These are phyloP conservation scores for Argya squamiceps DNA, from an alignment of 2,797 vertebrate genomes.

Conservation along the genomic window DNA sequence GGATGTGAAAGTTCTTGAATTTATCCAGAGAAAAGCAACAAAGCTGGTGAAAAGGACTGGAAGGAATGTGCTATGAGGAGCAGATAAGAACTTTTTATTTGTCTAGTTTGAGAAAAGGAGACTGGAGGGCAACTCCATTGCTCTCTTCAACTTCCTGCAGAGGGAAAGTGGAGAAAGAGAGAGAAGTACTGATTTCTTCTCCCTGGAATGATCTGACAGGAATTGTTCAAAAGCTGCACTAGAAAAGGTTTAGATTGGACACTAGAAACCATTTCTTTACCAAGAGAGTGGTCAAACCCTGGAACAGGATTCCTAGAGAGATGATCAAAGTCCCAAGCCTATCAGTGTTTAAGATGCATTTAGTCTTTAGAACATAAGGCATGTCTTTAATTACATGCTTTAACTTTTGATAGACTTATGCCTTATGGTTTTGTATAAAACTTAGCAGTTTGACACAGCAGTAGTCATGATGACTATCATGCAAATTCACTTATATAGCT, in stretches of 20 bases:
- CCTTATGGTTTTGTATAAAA: background rate
- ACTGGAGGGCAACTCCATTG: background rate
- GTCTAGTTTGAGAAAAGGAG: background rate
- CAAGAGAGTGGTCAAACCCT: background rate
- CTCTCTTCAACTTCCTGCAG: background rate
- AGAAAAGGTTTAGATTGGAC: background rate
- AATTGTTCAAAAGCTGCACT: background rate
- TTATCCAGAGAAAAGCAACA: background rate
- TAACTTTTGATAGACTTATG: background rate
- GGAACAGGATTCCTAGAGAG: background rate
- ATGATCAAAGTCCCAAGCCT: accelerated
- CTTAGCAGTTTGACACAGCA: background rate
- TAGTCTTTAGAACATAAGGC: background rate
- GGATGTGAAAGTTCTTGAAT: background rate
- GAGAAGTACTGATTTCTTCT: background rate
- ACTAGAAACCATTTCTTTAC: background rate
- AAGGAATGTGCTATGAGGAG: background rate
- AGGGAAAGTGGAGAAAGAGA: background rate
- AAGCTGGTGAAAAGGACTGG: background rate
- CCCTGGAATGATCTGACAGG: background rate
- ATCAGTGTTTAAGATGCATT: background rate
- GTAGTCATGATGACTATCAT: background rate
- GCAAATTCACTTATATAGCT: background rate
- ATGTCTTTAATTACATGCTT: background rate
- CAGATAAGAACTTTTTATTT: background rate